phyloP scores from a whole-genome alignment of 2,113 vertebrate species.

The Brachyhypopomus occidentalis region DNA sequence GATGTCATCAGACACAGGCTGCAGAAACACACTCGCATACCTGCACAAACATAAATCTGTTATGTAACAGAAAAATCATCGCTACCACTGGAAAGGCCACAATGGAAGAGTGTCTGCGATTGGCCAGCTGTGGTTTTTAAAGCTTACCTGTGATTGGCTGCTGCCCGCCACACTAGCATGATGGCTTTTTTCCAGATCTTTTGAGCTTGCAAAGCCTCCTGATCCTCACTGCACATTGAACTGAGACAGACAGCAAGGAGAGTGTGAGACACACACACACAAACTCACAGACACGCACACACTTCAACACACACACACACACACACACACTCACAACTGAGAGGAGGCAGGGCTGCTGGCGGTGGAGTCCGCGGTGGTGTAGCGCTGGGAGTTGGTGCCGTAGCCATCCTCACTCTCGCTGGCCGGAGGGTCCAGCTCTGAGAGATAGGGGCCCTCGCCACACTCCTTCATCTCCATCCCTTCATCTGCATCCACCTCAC shows the following conservation, averaged over 20 bases:
- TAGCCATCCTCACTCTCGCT: constrained; percentile 98
- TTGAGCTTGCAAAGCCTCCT: constrained; percentile 97
- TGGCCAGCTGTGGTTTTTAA: neutral
- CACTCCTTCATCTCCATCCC: constrained; percentile 92
- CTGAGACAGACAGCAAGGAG: constrained; percentile 65
- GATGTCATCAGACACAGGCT: constrained; percentile 98
- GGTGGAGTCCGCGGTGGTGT: constrained; percentile 90
- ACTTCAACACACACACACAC: neutral
- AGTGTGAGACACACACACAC: neutral
- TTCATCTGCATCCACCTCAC: constrained; percentile 87
- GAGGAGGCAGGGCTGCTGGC: constrained; percentile 99
- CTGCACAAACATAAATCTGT: constrained; percentile 65
- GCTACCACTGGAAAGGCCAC: too few relatives aligned
- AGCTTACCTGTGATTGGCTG: constrained; percentile 94
- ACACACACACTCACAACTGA: constrained; percentile 85
- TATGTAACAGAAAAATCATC: neutral
- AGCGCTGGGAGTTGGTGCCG: constrained; percentile 92
- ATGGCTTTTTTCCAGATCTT: constrained; percentile 99
- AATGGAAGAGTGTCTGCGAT: neutral
- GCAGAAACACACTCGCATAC: constrained; percentile 97
- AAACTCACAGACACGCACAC: neutral
- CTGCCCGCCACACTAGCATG: constrained; percentile 99
- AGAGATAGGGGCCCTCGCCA: constrained; percentile 91
- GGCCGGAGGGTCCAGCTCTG: constrained; percentile 92
- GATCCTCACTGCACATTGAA: constrained; percentile 97